Evolutionary conservation across 23 tunicate species (phyloP).

Genomic region (Trididemnum nubilum): DNA sequence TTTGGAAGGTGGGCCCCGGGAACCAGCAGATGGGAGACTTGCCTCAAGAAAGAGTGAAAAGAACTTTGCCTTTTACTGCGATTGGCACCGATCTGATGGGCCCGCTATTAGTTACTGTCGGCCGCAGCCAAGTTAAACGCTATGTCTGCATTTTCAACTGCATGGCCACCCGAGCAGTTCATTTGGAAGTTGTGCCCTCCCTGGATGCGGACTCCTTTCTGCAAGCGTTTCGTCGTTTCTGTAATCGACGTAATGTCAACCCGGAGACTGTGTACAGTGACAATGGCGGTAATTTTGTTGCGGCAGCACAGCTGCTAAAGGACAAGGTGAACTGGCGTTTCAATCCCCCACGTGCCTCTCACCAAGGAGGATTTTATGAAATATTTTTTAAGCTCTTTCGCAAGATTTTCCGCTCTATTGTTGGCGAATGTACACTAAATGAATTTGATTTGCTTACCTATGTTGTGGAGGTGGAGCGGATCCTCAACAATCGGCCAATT

Average conservation of each 20-base stretch:
- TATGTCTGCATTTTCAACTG: too few species aligned
- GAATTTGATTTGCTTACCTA: too few species aligned
- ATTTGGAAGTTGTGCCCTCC: conserved; percentile 10
- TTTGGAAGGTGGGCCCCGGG: neutral
- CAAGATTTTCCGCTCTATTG: neutral
- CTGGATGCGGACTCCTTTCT: too few species aligned
- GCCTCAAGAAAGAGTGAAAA: neutral
- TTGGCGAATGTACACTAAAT: too few species aligned
- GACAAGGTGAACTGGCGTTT: neutral
- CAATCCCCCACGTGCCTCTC: neutral
- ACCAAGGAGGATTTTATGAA: too few species aligned
- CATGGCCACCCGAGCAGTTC: too few species aligned
- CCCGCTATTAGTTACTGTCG: neutral
- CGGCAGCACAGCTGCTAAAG: neutral
- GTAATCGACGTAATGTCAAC: neutral
- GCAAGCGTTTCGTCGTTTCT: conserved; percentile 6
- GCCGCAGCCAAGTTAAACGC: neutral
- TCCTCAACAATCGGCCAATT: too few species aligned
- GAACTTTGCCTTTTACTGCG: neutral
- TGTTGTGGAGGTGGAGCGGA: too few species aligned
- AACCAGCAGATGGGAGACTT: conserved; percentile 11
- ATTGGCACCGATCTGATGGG: conserved; percentile 14
- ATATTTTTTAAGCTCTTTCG: neutral
- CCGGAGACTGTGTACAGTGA: too few species aligned
- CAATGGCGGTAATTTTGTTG: conserved; percentile 3